These are phyloP conservation scores for Heliconius cydno DNA, from an alignment of 2,888 invertebrate species.

Conservation along the genomic window DNA sequence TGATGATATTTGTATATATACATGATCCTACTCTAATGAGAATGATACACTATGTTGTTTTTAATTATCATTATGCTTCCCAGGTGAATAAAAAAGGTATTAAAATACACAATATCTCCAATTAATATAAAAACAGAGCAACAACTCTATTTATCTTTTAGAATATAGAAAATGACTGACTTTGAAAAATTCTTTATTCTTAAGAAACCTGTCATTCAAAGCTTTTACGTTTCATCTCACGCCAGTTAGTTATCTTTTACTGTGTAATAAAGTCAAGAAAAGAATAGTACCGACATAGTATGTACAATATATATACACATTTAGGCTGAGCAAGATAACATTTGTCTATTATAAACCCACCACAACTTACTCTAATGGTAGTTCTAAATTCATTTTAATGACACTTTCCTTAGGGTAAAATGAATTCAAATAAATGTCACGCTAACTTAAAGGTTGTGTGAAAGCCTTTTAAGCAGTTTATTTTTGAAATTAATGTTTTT, in stretches of 20 bases:
- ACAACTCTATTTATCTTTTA: no score
- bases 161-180: no score
- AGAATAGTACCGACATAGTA: background rate
- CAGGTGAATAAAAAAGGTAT: no score
- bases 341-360: conserved; percentile 10
- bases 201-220: no score
- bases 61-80: background rate
- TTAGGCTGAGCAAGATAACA: background rate
- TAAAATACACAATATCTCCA: no score
- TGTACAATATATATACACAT: background rate
- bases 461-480: conserved; percentile 6
- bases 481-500: conserved; percentile 8
- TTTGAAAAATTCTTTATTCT: no score
- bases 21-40: background rate
- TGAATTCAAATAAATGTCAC: conserved; percentile 22
- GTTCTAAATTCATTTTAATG: conserved; percentile 17
- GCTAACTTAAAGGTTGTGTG: conserved; percentile 13
- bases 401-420: conserved; percentile 18
- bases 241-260: background rate
- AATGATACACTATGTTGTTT: background rate
- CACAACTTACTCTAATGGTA: conserved; percentile 8
- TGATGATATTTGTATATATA: background rate
- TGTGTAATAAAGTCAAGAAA: background rate
- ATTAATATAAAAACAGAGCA: no score
- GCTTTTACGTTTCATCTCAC: background rate